Evolutionary conservation across 2,888 invertebrate species (phyloP).

Genomic region (Hartigia nigra): DNA sequence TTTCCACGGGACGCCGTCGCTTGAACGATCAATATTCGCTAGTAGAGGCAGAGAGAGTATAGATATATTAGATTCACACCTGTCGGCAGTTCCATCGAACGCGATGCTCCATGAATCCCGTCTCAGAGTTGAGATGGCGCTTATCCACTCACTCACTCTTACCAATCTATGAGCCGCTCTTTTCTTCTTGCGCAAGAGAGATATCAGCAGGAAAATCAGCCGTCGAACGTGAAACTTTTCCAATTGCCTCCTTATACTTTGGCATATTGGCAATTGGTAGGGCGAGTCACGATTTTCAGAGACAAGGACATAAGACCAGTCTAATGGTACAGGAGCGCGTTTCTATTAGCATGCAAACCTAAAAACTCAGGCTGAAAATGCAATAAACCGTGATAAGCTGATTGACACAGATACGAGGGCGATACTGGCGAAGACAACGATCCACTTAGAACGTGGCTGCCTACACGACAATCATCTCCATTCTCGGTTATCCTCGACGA

Average conservation of each 20-base stretch:
- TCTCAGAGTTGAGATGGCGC: neutral
- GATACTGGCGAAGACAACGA: conserved; percentile 34
- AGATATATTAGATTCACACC: neutral
- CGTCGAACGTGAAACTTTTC: neutral
- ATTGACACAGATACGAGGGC: conserved; percentile 45
- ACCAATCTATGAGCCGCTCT: neutral
- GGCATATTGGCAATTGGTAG: neutral
- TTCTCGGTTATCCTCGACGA: conserved; percentile 59
- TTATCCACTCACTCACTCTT: neutral
- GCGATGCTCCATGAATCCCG: neutral
- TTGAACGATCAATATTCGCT: conserved; percentile 19
- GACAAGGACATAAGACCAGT: neutral
- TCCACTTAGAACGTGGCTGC: conserved; percentile 54
- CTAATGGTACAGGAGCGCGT: neutral
- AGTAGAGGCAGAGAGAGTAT: neutral
- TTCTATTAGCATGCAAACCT: conserved; percentile 8
- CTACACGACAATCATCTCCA: conserved; percentile 63
- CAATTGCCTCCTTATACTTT: neutral
- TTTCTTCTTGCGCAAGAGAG: neutral
- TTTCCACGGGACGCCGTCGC: neutral
- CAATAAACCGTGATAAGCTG: conserved; percentile 29
- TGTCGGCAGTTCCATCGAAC: neutral
- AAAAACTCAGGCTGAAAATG: neutral
- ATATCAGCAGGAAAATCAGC: neutral
- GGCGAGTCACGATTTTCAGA: too few relatives aligned